Evolutionary conservation across 2,888 invertebrate species (phyloP).

Genomic region (Subacronicta megacephala): DNA sequence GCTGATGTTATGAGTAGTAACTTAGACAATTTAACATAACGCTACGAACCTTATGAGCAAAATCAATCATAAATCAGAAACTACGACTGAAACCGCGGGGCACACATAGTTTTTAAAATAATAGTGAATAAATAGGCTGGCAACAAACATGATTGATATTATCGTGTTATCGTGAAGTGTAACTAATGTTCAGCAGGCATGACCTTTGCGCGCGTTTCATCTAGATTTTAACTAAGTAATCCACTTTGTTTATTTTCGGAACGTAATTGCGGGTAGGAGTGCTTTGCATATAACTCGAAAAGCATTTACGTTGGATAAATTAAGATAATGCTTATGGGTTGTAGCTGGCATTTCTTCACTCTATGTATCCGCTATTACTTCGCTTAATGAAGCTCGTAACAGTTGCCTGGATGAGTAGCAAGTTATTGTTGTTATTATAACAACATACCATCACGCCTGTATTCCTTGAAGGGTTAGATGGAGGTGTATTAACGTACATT

Average conservation of each 20-base stretch:
- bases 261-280: conserved; percentile 13
- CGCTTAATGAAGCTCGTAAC: conserved; percentile 21
- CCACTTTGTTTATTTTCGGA: conserved; percentile 37
- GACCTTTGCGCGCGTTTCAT: conserved; percentile 32
- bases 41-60: too few species aligned
- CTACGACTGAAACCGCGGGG: too few species aligned
- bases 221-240: conserved; percentile 31
- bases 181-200: conserved; percentile 30
- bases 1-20: too few species aligned
- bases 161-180: conserved; percentile 25
- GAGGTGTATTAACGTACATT: too few species aligned
- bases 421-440: not conserved
- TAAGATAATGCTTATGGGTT: conserved; percentile 30
- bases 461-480: too few species aligned
- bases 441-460: too few species aligned
- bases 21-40: too few species aligned
- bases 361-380: too few species aligned
- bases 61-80: too few species aligned
- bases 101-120: too few species aligned
- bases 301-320: conserved; percentile 14
- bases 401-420: conserved; percentile 14
- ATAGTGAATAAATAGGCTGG: conserved; percentile 18
- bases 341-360: conserved; percentile 26
- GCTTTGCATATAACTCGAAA: conserved; percentile 4
- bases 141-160: conserved; percentile 42